These are phyloP conservation scores for Scopus umbretta DNA, from an alignment of 2,113 vertebrate genomes.

Conservation along the genomic window DNA sequence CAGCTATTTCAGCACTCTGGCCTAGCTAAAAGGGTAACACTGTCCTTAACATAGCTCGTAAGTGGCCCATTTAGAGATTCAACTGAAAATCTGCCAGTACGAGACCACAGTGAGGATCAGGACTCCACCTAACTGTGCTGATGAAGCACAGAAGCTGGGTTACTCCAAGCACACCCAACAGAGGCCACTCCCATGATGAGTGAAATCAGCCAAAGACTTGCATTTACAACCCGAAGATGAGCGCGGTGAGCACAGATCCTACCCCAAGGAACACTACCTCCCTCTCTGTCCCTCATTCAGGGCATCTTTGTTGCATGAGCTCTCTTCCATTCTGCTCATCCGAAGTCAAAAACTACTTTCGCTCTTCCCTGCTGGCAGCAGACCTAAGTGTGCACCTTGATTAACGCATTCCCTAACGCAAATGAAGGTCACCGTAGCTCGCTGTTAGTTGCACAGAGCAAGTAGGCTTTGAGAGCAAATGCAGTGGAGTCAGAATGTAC, in stretches of 20 bases:
- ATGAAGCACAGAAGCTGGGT: no score
- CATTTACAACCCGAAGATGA: neutral
- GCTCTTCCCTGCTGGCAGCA: neutral
- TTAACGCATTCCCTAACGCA: rapidly evolving
- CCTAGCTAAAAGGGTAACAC: neutral
- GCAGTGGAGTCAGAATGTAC: rapidly evolving
- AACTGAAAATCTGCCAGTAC: no score
- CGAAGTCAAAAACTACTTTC: no score
- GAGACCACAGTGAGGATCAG: neutral
- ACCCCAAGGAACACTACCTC: neutral
- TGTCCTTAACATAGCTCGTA: neutral
- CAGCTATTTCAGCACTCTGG: neutral
- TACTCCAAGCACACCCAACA: no score
- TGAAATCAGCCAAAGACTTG: no score
- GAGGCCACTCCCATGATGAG: neutral
- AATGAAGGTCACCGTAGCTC: neutral
- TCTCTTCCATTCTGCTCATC: neutral
- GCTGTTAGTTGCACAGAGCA: neutral
- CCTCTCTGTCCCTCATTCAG: neutral
- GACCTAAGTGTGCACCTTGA: neutral
- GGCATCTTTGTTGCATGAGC: neutral
- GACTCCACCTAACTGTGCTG: neutral
- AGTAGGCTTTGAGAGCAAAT: neutral
- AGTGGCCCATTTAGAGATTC: no score
- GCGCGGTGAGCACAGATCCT: no score